Evolutionary conservation across 2,113 vertebrate species (phyloP).

Genomic region (Clupea harengus): DNA sequence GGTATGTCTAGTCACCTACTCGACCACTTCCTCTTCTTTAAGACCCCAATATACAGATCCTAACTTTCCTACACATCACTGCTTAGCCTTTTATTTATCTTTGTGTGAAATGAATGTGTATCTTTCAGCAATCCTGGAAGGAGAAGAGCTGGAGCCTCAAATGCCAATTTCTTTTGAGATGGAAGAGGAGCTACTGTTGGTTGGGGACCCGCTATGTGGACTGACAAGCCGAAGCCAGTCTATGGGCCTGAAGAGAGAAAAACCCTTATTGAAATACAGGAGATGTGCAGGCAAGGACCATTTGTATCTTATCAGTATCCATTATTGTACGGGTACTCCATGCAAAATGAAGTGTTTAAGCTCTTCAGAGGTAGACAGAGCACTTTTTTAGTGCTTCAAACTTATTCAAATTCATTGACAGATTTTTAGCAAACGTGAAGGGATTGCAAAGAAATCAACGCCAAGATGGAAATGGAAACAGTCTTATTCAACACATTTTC

Average conservation of each 20-base stretch:
- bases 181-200: constrained; percentile 21
- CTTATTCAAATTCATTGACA: too few species aligned
- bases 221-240: background rate
- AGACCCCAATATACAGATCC: background rate
- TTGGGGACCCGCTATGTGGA: constrained; percentile 30
- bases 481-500: background rate
- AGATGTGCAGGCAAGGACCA: constrained; percentile 35
- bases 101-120: background rate
- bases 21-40: background rate
- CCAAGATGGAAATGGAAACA: too few species aligned
- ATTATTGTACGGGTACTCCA: background rate
- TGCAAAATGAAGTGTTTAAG: too few species aligned
- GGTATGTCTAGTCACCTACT: constrained; percentile 17
- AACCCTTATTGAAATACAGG: constrained; percentile 14
- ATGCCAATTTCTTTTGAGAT: background rate
- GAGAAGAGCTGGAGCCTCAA: background rate
- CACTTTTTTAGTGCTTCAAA: too few species aligned
- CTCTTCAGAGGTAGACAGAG: too few species aligned
- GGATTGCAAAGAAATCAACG: too few species aligned
- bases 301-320: background rate
- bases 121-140: background rate
- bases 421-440: too few species aligned
- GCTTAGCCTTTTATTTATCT: background rate
- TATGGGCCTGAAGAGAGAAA: constrained; percentile 21
- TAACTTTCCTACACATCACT: background rate